Evolutionary conservation across 2,797 vertebrate species (phyloP), one percentile per base, ranked within the genome.

Genomic region (Acrossocheilus fasciatus): DNA sequence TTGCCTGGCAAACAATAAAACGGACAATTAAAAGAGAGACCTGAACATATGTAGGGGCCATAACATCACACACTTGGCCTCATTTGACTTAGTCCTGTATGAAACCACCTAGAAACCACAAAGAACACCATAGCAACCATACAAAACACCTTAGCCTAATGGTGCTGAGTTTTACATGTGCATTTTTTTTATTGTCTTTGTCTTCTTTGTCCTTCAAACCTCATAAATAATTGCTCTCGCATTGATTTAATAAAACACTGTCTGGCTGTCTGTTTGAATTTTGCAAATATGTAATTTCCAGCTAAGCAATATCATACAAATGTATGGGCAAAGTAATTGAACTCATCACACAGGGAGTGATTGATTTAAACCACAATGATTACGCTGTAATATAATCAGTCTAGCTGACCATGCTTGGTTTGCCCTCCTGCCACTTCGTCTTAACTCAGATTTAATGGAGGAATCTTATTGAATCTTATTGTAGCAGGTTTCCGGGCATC

Each of bases 311-410:
- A 68, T 62, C 82, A 85, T 85, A 90, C 85, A 84, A 87, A 84
- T 76, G 57, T 85, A 83, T 62, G 66, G 68, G 89, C 66, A 82
- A 86, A 86, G 76, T 86, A 86, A 90, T 89, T 87, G 83, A 84
- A 82, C 81, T 79, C 77, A 84, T 86, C 87, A 82, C 78, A 66
- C 87, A 82, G 76, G 77, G 74, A 87, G 83, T 86, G 85, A 90
- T 87, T 87, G 76, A 89, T 87, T 30, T 82, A 83, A 85, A 87
- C 83, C 81, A 26, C 50, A 86, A 82, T 87, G 80, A 59, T 85
- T 79, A 86, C 36, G 75, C 77, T 85, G 77, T 86, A 86, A 88
- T 88, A 85, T 72, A 85, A 88, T 89, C 88, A 80, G 82, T 66
- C 47, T 81, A 23, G 64, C 68, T 68, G 81, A 87, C 72, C 69